These are phyloP conservation scores for Tragelaphus strepsiceros DNA, from an alignment of 2,113 vertebrate species.

Conservation along the genomic window DNA sequence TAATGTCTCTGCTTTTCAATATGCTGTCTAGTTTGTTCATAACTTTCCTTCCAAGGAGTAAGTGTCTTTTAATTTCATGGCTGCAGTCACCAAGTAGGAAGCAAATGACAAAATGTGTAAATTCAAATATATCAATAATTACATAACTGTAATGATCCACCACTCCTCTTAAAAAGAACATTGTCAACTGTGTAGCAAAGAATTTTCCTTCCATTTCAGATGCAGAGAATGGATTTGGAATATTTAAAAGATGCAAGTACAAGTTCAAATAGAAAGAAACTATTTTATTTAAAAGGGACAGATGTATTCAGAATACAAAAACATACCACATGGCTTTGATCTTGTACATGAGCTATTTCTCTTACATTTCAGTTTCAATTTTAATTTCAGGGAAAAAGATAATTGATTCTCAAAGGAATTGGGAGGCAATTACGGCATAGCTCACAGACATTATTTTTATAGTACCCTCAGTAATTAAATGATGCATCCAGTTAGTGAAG, in stretches of 20 bases:
- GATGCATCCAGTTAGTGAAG: background rate
- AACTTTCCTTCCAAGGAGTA: too few relatives aligned
- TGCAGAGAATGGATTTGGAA: background rate
- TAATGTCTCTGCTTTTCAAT: too few relatives aligned
- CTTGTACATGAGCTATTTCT: background rate
- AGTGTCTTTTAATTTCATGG: too few relatives aligned
- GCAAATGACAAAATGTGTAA: background rate
- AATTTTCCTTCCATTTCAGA: background rate
- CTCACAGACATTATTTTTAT: background rate
- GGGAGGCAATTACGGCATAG: background rate
- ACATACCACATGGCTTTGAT: background rate
- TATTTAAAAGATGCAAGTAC: background rate
- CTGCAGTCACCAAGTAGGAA: background rate
- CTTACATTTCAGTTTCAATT: background rate
- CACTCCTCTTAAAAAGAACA: background rate
- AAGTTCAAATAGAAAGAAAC: background rate
- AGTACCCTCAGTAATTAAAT: constrained; percentile 26
- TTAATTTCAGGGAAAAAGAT: constrained; percentile 6
- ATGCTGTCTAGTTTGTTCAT: too few relatives aligned
- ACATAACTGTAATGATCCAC: background rate
- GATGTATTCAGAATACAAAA: background rate
- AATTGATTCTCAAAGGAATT: background rate
- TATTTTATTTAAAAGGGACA: background rate
- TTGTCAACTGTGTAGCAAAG: background rate
- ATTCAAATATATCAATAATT: background rate